A percentile compares a stretch with the other conserved stretches of the same genome.
phyloP scores from a whole-genome alignment of 2,113 vertebrate genomes.

The Hemichromis elongatus region DNA sequence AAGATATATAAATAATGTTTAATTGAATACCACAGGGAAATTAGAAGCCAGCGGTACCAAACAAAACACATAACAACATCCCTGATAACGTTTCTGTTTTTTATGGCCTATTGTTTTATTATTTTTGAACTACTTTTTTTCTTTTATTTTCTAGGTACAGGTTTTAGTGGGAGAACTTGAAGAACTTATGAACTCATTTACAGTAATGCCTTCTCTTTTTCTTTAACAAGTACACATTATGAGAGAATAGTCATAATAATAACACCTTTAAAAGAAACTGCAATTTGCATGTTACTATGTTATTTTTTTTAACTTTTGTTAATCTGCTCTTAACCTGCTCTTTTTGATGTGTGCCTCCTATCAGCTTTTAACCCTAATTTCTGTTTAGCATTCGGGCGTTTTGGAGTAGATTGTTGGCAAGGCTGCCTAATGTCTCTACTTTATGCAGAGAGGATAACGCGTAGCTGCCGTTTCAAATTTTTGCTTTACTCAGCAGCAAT shows the following conservation, averaged over 20 bases:
- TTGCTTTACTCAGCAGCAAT: background rate
- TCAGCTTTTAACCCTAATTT: background rate
- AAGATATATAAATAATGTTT: conserved; percentile 19
- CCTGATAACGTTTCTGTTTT: background rate
- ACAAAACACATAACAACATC: background rate
- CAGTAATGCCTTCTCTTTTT: background rate
- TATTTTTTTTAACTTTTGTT: background rate
- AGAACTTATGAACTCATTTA: background rate
- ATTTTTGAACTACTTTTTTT: background rate
- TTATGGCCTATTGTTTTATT: background rate
- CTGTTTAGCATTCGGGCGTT: background rate
- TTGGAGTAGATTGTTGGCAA: background rate
- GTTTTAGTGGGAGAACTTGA: background rate
- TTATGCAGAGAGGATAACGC: background rate
- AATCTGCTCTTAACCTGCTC: background rate
- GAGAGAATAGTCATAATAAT: background rate
- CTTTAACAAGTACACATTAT: background rate
- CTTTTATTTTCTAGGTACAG: background rate
- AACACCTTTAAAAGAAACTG: background rate
- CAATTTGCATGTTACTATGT: background rate
- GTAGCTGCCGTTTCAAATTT: background rate
- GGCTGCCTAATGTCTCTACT: background rate
- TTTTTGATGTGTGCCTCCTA: background rate
- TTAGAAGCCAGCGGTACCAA: background rate
- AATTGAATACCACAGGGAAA: conserved; percentile 28